Conservation (phyloP, 2,888 invertebrate genomes). For the Colostygia pectinataria region DNA sequence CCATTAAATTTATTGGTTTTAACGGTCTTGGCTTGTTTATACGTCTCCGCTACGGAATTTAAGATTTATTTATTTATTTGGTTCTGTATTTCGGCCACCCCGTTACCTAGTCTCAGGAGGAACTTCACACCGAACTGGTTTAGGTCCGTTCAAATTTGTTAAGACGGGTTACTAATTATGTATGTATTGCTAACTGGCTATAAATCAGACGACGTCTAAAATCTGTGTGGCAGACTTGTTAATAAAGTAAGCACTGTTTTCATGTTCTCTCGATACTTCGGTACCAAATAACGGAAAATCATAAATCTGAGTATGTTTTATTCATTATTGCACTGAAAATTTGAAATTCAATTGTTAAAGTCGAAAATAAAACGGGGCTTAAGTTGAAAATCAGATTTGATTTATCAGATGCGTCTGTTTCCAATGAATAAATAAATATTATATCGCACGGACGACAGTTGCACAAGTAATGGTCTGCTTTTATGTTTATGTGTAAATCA, state of each 20-base stretch:
- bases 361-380: slow-evolving; percentile 42
- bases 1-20: slow-evolving; percentile 11
- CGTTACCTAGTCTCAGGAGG: slow-evolving; percentile 44
- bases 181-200: slow-evolving; percentile 6
- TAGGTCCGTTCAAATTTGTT: slow-evolving; percentile 40
- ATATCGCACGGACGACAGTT: slow-evolving; percentile 26
- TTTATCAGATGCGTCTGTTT: slow-evolving; percentile 44
- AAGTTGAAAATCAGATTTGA: slow-evolving; percentile 43
- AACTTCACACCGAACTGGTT: slow-evolving; percentile 42
- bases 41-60: slow-evolving; percentile 11
- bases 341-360: slow-evolving; percentile 39
- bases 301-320: slow-evolving; percentile 31
- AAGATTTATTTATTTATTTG: slow-evolving; percentile 25
- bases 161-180: slow-evolving; percentile 26
- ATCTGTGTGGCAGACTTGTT: slow-evolving; percentile 5
- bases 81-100: slow-evolving; percentile 43
- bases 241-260: background rate
- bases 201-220: slow-evolving; percentile 9
- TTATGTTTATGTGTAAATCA: slow-evolving; percentile 30
- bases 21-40: slow-evolving; percentile 20
- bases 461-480: slow-evolving; percentile 19
- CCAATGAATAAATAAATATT: slow-evolving; percentile 53
- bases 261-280: slow-evolving; percentile 8
- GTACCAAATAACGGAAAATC: slow-evolving; percentile 7
- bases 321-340: slow-evolving; percentile 28